Base-by-base conservation (phyloP, 1,140 invertebrate genomes). In the Brachionus rubens region DNA sequence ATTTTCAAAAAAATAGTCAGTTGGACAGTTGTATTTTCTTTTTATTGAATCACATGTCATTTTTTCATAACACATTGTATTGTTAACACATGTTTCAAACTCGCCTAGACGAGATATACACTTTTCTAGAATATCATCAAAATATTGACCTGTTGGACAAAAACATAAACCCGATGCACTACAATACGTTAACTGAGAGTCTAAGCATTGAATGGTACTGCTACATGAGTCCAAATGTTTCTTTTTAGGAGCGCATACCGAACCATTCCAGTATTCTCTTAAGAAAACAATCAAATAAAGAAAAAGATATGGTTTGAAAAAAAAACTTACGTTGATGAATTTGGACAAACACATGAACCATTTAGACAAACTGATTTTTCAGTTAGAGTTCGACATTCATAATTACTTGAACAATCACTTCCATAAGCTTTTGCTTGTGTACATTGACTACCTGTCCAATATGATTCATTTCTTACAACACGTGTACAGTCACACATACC, bases 261-360 rank as follows among this genome's bases (percentile, higher is more conserved):
- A 19, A 19, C 47, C 47, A 16, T 50, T 50, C 47, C 47, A 50
- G 24, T 19, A 50, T 50, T 50, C 47, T 50, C 47, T 50, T 10
- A 1, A 19, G 16, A 50, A 50, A 50, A 50, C 16, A 50, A 50
- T 1, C 1, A 50, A 50, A 50, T n/a, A 6, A 14, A 50, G 24
- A 50, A 50, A n/a, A n/a, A n/a, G n/a, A n/a, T n/a, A n/a, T n/a
- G n/a, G n/a, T n/a, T n/a, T n/a, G n/a, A n/a, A n/a, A 14, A 19
- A 50, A 14, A 14, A 16, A 50, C 10, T 50, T 50, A 50, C 47
- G 24, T 0, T 14, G 47, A 50, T 19, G 16, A 50, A 50, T 50
- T 50, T 6, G 47, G 24, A 16, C 47, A 50, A 50, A 50, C n/a
- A 50, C 47, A 50, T 50, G 47, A 50, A 50, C 47, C 47, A 50